Percentiles rank a stretch among this genome's conserved stretches.
phyloP scores from a whole-genome alignment of 2,888 invertebrate species.

The Tachystola acroxantha region DNA sequence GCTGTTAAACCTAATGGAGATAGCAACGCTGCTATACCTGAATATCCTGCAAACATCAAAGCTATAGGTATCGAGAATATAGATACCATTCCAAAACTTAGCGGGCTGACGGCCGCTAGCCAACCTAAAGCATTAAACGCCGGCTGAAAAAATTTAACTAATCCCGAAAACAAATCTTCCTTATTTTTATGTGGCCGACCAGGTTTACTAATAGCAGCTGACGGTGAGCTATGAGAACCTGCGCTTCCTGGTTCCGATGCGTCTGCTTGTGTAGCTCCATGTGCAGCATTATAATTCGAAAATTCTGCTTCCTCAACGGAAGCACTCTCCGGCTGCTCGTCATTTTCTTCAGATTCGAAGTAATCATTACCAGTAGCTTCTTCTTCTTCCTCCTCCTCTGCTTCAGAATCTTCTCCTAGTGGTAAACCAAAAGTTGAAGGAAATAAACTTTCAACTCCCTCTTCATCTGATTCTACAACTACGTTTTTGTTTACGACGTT shows the following conservation, averaged over 20 bases:
- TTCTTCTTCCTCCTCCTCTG: constrained; percentile 42
- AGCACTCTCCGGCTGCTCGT: constrained; percentile 48
- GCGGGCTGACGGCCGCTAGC: constrained; percentile 76
- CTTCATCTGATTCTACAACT: constrained; percentile 64
- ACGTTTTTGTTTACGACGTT: constrained; percentile 80
- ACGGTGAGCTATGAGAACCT: constrained; percentile 40
- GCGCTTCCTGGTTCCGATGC: constrained; percentile 36
- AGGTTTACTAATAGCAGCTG: constrained; percentile 43
- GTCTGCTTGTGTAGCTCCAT: constrained; percentile 32
- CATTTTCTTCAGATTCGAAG: constrained; percentile 44
- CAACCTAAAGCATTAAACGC: constrained; percentile 71
- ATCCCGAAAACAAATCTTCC: constrained; percentile 66
- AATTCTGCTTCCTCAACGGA: constrained; percentile 53
- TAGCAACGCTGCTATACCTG: constrained; percentile 79
- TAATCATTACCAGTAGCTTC: constrained; percentile 32
- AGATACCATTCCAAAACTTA: constrained; percentile 78
- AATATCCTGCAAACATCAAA: constrained; percentile 79
- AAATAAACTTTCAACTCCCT: constrained; percentile 44
- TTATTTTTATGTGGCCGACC: constrained; percentile 40
- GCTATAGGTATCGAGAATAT: constrained; percentile 81
- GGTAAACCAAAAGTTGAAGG: constrained; percentile 54
- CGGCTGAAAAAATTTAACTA: constrained; percentile 67
- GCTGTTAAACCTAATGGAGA: constrained; percentile 81
- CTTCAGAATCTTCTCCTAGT: constrained; percentile 47
- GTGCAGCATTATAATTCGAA: constrained; percentile 53